These are phyloP conservation scores for Thaumatotibia leucotreta DNA, from an alignment of 1,140 invertebrate genomes.

Conservation along the genomic window DNA sequence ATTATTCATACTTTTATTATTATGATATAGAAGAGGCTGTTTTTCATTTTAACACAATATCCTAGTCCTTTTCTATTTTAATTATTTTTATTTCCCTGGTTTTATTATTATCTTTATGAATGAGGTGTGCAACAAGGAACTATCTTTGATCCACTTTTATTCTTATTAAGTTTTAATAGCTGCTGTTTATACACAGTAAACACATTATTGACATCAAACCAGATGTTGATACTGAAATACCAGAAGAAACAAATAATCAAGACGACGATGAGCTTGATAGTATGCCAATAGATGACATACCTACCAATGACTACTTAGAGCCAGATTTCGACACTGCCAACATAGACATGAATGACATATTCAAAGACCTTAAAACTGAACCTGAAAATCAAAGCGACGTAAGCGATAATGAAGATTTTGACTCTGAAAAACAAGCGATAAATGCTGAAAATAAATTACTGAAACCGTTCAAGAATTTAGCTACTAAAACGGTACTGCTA, in stretches of 20 bases:
- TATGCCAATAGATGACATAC: background rate
- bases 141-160: background rate
- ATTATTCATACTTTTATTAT: background rate
- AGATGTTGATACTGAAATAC: background rate
- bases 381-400: background rate
- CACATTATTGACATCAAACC: slow-evolving; percentile 12
- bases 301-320: background rate
- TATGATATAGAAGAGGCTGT: no score
- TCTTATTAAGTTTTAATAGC: background rate
- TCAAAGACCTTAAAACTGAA: slow-evolving; percentile 9
- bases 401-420: background rate
- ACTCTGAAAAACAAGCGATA: background rate
- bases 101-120: no score
- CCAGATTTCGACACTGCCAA: background rate
- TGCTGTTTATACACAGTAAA: background rate
- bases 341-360: slow-evolving; percentile 6
- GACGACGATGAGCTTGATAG: background rate
- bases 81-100: background rate
- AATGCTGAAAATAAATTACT: background rate
- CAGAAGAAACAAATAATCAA: background rate
- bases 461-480: background rate
- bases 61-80: background rate
- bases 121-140: background rate
- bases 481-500: background rate
- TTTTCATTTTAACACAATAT: background rate